These are phyloP conservation scores for Meda fulgida DNA, from an alignment of 2,797 vertebrate genomes.

Conservation along the genomic window DNA sequence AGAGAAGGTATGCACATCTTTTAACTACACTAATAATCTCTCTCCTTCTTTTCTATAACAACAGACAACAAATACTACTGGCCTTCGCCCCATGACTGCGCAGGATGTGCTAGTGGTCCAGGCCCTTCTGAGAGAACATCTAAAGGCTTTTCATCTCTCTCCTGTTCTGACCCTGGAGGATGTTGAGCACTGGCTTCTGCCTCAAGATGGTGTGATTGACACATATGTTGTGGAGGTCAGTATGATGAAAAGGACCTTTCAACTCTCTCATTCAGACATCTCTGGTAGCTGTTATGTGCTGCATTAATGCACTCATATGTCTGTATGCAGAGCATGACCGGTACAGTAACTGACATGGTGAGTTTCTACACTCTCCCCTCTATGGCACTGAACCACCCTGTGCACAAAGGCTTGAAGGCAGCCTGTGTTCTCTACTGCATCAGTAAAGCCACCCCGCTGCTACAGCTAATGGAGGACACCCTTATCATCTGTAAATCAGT, in stretches of 20 bases:
- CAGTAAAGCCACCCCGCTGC: slow-evolving; percentile 81
- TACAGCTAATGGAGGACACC: slow-evolving; percentile 87
- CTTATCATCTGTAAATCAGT: slow-evolving; percentile 92
- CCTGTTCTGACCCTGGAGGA: slow-evolving; percentile 83
- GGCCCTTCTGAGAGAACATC: slow-evolving; percentile 80
- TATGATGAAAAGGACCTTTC: slow-evolving; percentile 18
- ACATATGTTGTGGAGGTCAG: slow-evolving; percentile 92
- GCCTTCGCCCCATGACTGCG: slow-evolving; percentile 85
- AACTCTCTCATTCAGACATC: not conserved
- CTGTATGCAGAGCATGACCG: slow-evolving; percentile 75
- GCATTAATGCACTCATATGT: not conserved
- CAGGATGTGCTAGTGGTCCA: slow-evolving; percentile 80
- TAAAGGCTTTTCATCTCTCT: slow-evolving; percentile 84
- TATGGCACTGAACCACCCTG: slow-evolving; percentile 88
- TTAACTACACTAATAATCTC: not conserved
- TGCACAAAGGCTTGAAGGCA: slow-evolving; percentile 88
- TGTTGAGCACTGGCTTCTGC: slow-evolving; percentile 90
- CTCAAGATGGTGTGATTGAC: slow-evolving; percentile 89
- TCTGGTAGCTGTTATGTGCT: not conserved
- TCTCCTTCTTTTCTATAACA: slow-evolving; percentile 3
- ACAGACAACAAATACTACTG: slow-evolving; percentile 84
- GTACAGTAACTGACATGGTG: slow-evolving; percentile 87
- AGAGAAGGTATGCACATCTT: not conserved
- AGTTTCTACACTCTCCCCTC: slow-evolving; percentile 89
- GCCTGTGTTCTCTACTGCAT: slow-evolving; percentile 87